Evolutionary conservation across 2,797 vertebrate genomes (phyloP), one percentile per base, ranked within the genome.

Genomic region (Champsocephalus esox): DNA sequence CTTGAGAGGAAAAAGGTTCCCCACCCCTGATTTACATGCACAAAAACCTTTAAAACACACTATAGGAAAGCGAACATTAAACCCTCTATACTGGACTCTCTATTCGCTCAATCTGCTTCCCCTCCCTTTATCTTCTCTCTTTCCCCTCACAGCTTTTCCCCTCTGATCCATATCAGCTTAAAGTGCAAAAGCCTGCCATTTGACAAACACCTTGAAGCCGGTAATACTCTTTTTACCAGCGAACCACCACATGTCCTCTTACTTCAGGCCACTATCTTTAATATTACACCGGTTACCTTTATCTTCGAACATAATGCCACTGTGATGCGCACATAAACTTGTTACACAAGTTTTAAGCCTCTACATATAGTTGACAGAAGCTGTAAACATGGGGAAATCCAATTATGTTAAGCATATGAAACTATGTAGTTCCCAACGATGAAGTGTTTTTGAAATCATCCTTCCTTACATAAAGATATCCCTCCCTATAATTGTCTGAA

Each of bases 301-400:
- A 70, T 88, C 88, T 87, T 86, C 58, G 0, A 64, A 70, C 64
- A 73, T 82, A 81, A 91, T 68, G 55, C 73, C 46, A 62, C 66
- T 70, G 71, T 17, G 78, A 87, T 69, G 63, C 52, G 12, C 79
- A 62, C 86, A 88, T 88, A 91, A 87, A 68, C 85, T 82, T 10
- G 57, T 91, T 92, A 88, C 86, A 89, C 83, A 87, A 86, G 82
- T 74, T 88, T 73, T 85, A 91, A 89, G 77, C 84, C 79, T 81
- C 44, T 54, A 8, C 32, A 67, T 72, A 73, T 73, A 70, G 59
- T 67, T 82, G 63, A 76, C 60, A 81, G 62, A 50, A 45, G 79
- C 58, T 74, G 67, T 80, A 81, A 87, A 87, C 81, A 82, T 61
- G 70, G 14, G 43, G 19, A 77, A 88, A 78, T 86, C 86, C 81